phyloP scores from a whole-genome alignment of 2,888 invertebrate species.

The Selenia dentaria region DNA sequence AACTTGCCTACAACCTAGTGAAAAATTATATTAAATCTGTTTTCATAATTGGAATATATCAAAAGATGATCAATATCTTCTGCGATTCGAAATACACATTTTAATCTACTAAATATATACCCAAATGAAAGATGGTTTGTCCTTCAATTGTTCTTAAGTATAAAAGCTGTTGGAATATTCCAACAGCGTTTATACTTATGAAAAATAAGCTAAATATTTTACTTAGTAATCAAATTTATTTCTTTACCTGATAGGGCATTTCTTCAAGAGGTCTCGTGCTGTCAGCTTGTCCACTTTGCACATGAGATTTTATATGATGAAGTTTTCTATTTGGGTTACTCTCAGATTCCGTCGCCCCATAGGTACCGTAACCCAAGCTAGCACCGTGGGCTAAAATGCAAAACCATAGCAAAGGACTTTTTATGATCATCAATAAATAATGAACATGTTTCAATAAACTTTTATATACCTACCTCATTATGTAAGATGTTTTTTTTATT shows the following conservation, averaged over 20 bases:
- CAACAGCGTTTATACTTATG: too few species aligned
- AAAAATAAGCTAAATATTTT: too few species aligned
- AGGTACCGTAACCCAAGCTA: constrained; percentile 85
- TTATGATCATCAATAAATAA: constrained; percentile 2
- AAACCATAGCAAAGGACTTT: constrained; percentile 22
- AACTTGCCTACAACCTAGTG: too few species aligned
- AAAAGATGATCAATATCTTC: too few species aligned
- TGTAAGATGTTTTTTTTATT: background rate
- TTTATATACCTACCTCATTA: constrained; percentile 20
- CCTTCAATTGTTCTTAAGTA: too few species aligned
- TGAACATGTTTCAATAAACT: background rate
- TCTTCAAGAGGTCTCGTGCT: constrained; percentile 77
- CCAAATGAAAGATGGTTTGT: too few species aligned
- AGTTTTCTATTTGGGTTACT: constrained; percentile 65
- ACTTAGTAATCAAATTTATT: too few species aligned
- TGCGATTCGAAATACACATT: too few species aligned
- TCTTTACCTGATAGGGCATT: constrained; percentile 84
- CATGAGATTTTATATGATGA: constrained; percentile 77
- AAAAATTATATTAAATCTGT: too few species aligned
- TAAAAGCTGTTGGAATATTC: too few species aligned
- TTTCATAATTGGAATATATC: too few species aligned
- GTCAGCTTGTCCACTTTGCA: constrained; percentile 70
- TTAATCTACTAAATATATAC: too few species aligned
- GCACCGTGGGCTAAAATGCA: constrained; percentile 79
- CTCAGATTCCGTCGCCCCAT: constrained; percentile 73